phyloP scores from a whole-genome alignment of 1,140 invertebrate species.

The Caerostris darwini region DNA sequence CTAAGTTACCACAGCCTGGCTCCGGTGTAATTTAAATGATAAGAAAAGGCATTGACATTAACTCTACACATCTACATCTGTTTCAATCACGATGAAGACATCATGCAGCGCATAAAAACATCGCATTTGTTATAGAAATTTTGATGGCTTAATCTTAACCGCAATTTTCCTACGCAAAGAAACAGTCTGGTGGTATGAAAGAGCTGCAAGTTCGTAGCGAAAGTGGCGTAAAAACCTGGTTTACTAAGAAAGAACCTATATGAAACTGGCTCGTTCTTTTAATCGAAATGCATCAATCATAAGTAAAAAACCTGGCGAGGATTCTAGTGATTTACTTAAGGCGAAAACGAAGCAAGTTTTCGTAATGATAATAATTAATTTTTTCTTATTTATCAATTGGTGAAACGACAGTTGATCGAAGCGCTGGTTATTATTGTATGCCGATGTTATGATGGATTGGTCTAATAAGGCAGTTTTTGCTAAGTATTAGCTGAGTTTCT shows the following conservation, averaged over 20 bases:
- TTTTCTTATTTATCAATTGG: conserved; percentile 51
- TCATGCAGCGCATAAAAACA: conserved; percentile 37
- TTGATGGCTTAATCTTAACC: conserved; percentile 38
- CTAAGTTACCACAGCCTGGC: background rate
- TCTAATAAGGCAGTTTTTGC: conserved; percentile 17
- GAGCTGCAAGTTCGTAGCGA: background rate
- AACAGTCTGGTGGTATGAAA: background rate
- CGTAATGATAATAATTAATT: conserved; percentile 57
- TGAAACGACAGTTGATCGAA: background rate
- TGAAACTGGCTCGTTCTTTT: background rate
- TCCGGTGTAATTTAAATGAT: conserved; percentile 5
- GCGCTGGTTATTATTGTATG: conserved; percentile 12
- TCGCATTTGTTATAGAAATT: conserved; percentile 43
- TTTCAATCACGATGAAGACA: conserved; percentile 51
- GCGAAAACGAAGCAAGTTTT: background rate
- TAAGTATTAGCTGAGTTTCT: background rate
- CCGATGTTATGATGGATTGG: conserved; percentile 22
- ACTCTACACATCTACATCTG: background rate
- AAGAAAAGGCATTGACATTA: conserved; percentile 36
- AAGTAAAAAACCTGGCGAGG: background rate
- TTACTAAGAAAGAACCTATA: background rate
- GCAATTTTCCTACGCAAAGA: conserved; percentile 15
- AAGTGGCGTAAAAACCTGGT: background rate
- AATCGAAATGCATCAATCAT: conserved; percentile 51
- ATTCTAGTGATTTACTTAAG: conserved; percentile 51